phyloP scores from a whole-genome alignment of 2,797 vertebrate genomes.

The Alcedo quadribrachys region DNA sequence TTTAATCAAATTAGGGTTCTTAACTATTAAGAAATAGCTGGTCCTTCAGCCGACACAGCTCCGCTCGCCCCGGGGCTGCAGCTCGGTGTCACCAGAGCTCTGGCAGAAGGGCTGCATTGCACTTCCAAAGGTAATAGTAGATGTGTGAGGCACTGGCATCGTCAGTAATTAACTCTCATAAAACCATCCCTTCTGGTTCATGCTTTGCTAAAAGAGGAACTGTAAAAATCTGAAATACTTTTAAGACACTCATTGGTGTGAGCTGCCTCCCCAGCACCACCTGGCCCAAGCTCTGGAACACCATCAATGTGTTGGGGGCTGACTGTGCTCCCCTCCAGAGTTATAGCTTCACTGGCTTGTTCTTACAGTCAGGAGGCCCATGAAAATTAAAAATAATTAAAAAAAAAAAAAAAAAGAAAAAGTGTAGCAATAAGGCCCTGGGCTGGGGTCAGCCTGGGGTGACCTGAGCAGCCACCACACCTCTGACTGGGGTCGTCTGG shows the following conservation, averaged over 20 bases:
- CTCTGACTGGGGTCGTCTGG: neutral
- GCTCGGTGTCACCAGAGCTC: neutral
- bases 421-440: accelerated
- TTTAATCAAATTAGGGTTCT: neutral
- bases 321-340: neutral
- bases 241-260: neutral
- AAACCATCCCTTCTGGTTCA: neutral
- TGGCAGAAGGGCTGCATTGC: neutral
- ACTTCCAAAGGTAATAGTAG: neutral
- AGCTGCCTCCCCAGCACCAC: neutral
- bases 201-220: accelerated
- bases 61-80: neutral
- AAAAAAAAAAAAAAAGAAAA: neutral
- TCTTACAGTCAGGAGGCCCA: neutral
- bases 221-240: neutral
- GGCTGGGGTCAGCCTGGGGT: neutral
- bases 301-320: neutral
- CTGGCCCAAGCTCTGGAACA: accelerated
- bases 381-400: neutral
- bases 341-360: neutral
- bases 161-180: neutral
- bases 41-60: neutral
- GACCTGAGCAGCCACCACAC: neutral
- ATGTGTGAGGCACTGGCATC: constrained; percentile 41
- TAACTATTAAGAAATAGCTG: neutral